Conservation (phyloP, 2,113 vertebrate genomes). For the Oreocharis arfaki region DNA sequence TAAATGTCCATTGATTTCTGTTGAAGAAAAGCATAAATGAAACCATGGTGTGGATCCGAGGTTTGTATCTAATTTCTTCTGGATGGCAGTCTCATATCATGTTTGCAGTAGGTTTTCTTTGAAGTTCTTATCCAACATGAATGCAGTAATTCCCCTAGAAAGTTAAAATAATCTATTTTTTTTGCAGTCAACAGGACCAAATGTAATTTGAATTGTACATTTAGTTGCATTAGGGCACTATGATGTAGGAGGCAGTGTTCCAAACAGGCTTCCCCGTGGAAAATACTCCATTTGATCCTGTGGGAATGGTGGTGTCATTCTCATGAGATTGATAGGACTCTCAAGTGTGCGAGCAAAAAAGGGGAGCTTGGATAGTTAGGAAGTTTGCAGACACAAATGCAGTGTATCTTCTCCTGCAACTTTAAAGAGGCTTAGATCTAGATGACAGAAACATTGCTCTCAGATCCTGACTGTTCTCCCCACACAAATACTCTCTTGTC, state of each 20-base stretch:
- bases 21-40: background rate
- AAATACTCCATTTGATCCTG: background rate
- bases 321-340: background rate
- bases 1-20: background rate
- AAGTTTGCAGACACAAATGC: background rate
- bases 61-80: background rate
- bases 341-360: rapidly evolving
- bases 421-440: background rate
- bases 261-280: background rate
- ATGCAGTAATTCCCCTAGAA: background rate
- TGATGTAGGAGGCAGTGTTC: background rate
- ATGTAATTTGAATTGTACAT: background rate
- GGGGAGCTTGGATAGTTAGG: background rate
- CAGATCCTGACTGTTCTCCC: background rate
- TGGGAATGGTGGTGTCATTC: background rate
- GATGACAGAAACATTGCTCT: background rate
- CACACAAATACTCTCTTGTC: background rate
- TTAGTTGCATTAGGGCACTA: background rate
- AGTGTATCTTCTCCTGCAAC: background rate
- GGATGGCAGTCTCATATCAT: background rate
- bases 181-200: background rate
- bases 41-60: background rate
- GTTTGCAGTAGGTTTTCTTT: background rate
- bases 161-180: background rate
- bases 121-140: background rate